Evolutionary conservation across 2,888 invertebrate species (phyloP).

Genomic region (Megastigmus dorsalis): DNA sequence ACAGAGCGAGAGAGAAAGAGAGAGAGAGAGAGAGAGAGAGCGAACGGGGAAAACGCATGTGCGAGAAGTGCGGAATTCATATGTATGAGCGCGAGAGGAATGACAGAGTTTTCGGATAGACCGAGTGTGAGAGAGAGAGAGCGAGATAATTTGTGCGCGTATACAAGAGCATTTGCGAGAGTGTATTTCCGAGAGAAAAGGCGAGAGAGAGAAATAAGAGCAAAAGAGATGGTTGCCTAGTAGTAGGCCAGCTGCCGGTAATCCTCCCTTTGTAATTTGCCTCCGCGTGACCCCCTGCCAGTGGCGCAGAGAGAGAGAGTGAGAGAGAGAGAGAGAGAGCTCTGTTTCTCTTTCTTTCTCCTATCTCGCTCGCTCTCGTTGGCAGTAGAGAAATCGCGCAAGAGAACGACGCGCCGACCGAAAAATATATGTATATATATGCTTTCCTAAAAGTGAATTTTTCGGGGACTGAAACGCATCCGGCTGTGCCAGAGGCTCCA

Average conservation of each 20-base stretch:
- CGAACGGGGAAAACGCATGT: not conserved
- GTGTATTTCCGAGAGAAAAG: constrained; percentile 17
- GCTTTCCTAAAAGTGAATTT: constrained; percentile 43
- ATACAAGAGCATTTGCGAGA: too few species aligned
- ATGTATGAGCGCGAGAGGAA: too few species aligned
- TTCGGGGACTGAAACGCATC: constrained; percentile 28
- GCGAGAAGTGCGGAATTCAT: too few species aligned
- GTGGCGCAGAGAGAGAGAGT: too few species aligned
- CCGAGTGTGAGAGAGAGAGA: too few species aligned
- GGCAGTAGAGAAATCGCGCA: not conserved
- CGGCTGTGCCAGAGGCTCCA: constrained; percentile 6
- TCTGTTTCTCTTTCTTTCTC: constrained; percentile 23
- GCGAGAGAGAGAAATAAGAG: not conserved
- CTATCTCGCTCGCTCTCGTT: constrained; percentile 14
- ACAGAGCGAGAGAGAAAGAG: constrained; percentile 15
- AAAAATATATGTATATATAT: too few species aligned
- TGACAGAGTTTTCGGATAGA: too few species aligned
- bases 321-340: too few species aligned
- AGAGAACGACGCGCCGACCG: too few species aligned
- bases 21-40: not conserved
- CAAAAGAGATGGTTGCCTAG: constrained; percentile 66
- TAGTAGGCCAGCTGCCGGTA: constrained; percentile 74
- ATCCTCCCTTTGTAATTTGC: constrained; percentile 75
- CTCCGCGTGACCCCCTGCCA: constrained; percentile 70
- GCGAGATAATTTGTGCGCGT: too few species aligned